phyloP scores from a whole-genome alignment of 2,888 invertebrate species.

The Eugnorisma glareosa region DNA sequence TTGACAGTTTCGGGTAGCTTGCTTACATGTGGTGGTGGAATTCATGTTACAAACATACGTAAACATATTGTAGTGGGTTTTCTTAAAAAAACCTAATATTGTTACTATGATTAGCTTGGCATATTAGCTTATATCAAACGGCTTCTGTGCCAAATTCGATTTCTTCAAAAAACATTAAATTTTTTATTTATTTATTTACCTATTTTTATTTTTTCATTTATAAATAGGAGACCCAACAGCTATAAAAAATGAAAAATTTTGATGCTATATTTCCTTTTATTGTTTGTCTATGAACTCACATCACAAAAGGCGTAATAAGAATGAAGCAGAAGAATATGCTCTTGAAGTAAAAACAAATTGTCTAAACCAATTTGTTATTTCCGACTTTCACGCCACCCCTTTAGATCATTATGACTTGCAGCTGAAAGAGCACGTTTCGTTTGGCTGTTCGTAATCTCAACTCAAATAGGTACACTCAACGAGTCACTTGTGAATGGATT shows the following conservation, averaged over 20 bases:
- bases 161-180: neutral
- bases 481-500: neutral
- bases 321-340: neutral
- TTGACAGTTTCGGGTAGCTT: too few species aligned
- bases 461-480: neutral
- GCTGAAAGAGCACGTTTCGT: neutral
- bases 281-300: neutral
- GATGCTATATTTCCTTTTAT: neutral
- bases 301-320: neutral
- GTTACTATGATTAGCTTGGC: neutral
- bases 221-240: too few species aligned
- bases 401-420: neutral
- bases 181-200: too few species aligned
- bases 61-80: neutral
- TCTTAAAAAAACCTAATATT: neutral
- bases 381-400: neutral
- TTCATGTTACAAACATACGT: neutral
- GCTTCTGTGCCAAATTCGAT: neutral
- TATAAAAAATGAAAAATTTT: too few species aligned
- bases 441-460: too few species aligned
- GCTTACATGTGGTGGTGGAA: neutral
- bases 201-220: too few species aligned
- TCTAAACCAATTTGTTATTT: neutral
- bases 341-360: neutral
- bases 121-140: neutral